Base-by-base conservation (phyloP, 2,888 invertebrate genomes). In the Rhagonycha lutea region DNA sequence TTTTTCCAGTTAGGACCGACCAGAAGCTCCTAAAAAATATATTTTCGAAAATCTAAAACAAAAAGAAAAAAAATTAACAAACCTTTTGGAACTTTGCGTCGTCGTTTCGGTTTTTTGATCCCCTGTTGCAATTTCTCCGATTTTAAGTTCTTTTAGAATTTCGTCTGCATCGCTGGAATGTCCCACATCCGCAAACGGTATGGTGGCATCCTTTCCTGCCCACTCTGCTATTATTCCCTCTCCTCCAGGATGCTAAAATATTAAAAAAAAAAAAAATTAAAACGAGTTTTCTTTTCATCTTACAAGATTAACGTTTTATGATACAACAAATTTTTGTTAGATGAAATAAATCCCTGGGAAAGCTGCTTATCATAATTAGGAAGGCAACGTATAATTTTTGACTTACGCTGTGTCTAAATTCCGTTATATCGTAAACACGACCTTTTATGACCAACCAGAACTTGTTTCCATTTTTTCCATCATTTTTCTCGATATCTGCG, bases 171-270 rank as follows among this genome's bases (percentile, higher is more conserved):
- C 93, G 0, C 89, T 83, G 0, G 93, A 92, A 87, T 95, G 95
- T 0, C 93, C 94, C 0, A 89, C 90, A 47, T 92, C 90, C 28
- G 93, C 90, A 85, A 93, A 94, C 0, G 89, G 92, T 78, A 88
- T 89, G 0, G 93, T 93, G 3, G 90, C 90, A 84, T 94, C 93
- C 81, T 88, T 90, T 8, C 95, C 94, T 0, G 92, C 94, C 71
- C 89, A 91, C 80, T 94, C 94, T 14, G 87, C 81, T 60, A 94
- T 88, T 12, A 91, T 79, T 24, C 93, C 92, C 0, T 84, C 84
- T 0, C 94, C 94, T 0, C 93, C 94, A 0, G 94, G 94, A 87
- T 95, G 94, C 92, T 94, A 86, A 63, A 70, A 68, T 61, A 77
- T 70, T 5, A 18, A 68, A 78, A n/a, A 47, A 78, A n/a, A 47